Conservation (phyloP, 2,113 vertebrate species). For the Lates calcarifer region DNA sequence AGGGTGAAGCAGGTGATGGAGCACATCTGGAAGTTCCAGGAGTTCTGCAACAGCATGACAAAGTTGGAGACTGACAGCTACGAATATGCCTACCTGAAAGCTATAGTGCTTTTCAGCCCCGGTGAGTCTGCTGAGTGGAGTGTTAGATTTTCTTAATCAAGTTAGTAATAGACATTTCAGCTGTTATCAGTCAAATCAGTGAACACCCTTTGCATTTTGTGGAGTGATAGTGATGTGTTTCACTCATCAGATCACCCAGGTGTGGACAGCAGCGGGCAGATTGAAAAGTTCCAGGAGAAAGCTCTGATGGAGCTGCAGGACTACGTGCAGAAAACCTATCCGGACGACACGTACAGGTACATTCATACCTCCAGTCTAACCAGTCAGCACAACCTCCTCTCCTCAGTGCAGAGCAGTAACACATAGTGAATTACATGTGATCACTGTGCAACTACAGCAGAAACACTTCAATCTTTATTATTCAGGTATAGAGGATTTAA, state of each 20-base stretch:
- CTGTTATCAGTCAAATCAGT: not conserved
- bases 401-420: no score
- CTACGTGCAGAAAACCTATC: constrained; percentile 98
- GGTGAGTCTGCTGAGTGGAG: constrained; percentile 84
- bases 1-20: constrained; percentile 99
- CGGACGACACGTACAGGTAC: constrained; percentile 97
- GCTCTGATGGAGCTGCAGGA: constrained; percentile 99
- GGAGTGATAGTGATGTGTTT: constrained; percentile 32
- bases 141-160: not conserved
- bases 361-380: not conserved
- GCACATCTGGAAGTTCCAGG: constrained; percentile 99
- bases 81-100: constrained; percentile 99
- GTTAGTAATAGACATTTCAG: not conserved
- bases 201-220: constrained; percentile 3
- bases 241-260: constrained; percentile 92
- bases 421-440: no score
- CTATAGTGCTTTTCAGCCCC: constrained; percentile 97
- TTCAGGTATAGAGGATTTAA: not conserved
- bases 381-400: not conserved
- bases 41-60: constrained; percentile 99
- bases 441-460: no score
- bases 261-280: constrained; percentile 92
- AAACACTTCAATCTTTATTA: not conserved
- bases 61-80: constrained; percentile 95
- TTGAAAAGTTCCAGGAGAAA: constrained; percentile 98